phyloP scores from a whole-genome alignment of 2,113 vertebrate species.

The Oryzias curvinotus region DNA sequence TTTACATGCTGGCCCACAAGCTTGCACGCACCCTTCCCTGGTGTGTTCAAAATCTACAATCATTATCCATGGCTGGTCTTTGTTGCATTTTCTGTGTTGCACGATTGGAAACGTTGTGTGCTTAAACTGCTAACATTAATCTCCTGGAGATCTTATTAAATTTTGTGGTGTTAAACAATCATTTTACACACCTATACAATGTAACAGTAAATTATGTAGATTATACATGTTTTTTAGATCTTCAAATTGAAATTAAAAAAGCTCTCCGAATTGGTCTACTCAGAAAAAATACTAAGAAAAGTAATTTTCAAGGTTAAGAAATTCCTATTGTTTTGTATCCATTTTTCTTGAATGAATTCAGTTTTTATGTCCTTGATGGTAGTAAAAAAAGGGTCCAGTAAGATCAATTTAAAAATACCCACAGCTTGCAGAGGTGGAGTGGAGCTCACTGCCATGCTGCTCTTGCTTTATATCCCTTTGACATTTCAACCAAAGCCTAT shows the following conservation, averaged over 20 bases:
- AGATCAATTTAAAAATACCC: no score
- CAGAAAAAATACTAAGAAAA: no score
- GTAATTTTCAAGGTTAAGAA: no score
- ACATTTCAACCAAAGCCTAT: no score
- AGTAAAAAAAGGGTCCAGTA: no score
- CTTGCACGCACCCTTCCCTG: constrained; percentile 46
- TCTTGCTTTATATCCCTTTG: no score
- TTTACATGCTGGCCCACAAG: constrained; percentile 43
- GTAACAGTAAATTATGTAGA: constrained; percentile 24
- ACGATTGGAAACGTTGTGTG: constrained; percentile 33
- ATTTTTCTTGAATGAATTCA: no score
- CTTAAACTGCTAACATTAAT: constrained; percentile 46
- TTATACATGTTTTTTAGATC: constrained; percentile 26
- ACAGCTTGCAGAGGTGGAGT: no score
- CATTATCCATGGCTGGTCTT: constrained; percentile 59
- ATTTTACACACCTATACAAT: constrained; percentile 18
- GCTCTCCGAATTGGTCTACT: no score
- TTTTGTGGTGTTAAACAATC: constrained; percentile 19
- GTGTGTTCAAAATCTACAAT: constrained; percentile 71
- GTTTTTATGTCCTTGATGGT: no score
- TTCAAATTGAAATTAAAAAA: constrained; percentile 5
- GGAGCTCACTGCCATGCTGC: no score
- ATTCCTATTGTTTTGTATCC: no score
- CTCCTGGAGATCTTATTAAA: constrained; percentile 26
- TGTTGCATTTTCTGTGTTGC: constrained; percentile 52